Evolutionary conservation across 2,888 invertebrate species (phyloP), one percentile per base, ranked within the genome.

Genomic region (Arctia plantaginis): DNA sequence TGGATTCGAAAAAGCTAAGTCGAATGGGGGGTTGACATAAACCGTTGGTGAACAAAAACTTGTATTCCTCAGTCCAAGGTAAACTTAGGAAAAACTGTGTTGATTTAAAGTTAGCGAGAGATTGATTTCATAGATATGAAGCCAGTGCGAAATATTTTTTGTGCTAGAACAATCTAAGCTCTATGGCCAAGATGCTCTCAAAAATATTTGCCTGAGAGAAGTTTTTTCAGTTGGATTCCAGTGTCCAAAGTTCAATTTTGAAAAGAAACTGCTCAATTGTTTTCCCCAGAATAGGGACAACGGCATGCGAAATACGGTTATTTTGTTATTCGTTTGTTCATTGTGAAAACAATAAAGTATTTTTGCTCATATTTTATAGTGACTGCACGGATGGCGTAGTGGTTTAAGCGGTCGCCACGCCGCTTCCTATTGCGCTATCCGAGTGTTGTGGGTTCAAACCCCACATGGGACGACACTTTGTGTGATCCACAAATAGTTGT

Each of bases 11-110:
- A 93, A 94, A 92, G 88, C 78, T 73, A 69, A 76, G 80, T 82
- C 91, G 86, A 91, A 93, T 93, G 93, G 95, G 93, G 94, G 94
- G 93, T 82, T 93, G 93, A 94, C 94, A 93, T 95, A 95, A 94
- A 94, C 91, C 88, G 92, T 89, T 82, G 47, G 59, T 39, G 27
- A 1, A 78, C 88, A 94, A 95, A 94, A 95, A 94, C 87, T 78
- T 71, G 89, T 82, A 91, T 91, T 90, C 90, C 85, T 78, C 76
- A 81, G 80, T 88, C 90, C 89, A 91, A 90, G 90, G 88, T 90
- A 88, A 88, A 81, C 71, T 78, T 74, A 27, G 77, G 69, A 71
- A 75, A 76, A 78, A 76, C 75, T 74, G 76, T 74, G 72, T 80
- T 71, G 80, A 68, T 77, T 76, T 78, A 73, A 77, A 69, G 76